Base-by-base conservation (phyloP, 2,113 vertebrate species). In the Plecotus auritus region DNA sequence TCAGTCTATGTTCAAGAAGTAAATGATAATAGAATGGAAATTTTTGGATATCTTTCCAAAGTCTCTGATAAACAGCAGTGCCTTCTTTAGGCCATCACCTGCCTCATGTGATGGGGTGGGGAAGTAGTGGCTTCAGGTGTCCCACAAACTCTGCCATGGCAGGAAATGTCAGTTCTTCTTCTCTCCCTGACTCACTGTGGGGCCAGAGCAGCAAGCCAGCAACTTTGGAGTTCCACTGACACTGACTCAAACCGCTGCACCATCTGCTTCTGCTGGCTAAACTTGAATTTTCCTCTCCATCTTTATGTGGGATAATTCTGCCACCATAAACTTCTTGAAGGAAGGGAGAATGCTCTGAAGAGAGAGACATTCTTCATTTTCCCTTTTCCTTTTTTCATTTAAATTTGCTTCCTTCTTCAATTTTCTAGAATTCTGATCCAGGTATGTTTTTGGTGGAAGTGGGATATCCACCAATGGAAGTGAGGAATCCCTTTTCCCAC, bases 391-490 rank as follows among this genome's bases (percentile, higher is more conserved):
- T 47, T 78, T 40, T 40, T 22, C 87, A 35, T 42, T 64, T 42
- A 3, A 85, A 90, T 40, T 42, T 13, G 2, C 85, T 64, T 30
- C 90, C 40, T 73, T 89, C 56, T 56, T 49, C 0, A 14, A 32
- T 80, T 93, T 88, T 78, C 54, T 69, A 87, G 51, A 93, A 87
- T 54, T 61, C 72, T 69, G 54, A 47, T 45, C 86, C 66, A 22
- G 64, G 59, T 7, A 61, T 30, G 61, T 64, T 64, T 30, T 64
- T 64, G 61, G 54, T 64, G 28, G 28, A 64, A 64, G 61, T 64
- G 28, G 28, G 11, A 28, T 30, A 28, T 30, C 61, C 61, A 64
- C 61, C 61, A 64, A 13, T 30, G 61, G 11, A 64, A 30, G 28
- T 30, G 61, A 30, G 28, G 61, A 30, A 64, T 64, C 11, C 59